phyloP scores from a whole-genome alignment of 37 sponge, comb jelly and placozoan genomes.

The Geodia barretti region DNA sequence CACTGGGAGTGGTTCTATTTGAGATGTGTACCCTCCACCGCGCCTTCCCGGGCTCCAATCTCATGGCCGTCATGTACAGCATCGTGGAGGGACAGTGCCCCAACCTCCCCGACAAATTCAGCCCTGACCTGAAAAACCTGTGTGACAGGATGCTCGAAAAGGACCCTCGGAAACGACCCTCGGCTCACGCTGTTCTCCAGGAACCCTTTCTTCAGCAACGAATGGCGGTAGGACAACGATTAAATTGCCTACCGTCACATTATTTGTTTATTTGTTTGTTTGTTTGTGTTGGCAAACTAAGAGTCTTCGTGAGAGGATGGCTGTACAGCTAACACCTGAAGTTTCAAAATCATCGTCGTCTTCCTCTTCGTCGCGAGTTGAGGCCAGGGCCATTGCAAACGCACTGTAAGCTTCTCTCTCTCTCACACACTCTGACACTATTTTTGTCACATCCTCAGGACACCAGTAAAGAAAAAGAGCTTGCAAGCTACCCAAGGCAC shows the following conservation, averaged over 20 bases:
- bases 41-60: conserved; percentile 82
- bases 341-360: no score
- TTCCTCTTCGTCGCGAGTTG: conserved; percentile 15
- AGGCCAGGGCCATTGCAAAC: conserved; percentile 73
- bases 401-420: conserved; percentile 62
- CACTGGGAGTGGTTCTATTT: conserved; percentile 91
- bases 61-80: conserved; percentile 88
- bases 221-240: conserved; percentile 61
- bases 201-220: conserved; percentile 76
- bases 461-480: conserved; percentile 55
- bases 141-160: conserved; percentile 86
- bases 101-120: conserved; percentile 68
- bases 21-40: conserved; percentile 89
- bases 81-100: conserved; percentile 87
- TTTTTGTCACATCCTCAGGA: conserved; percentile 14
- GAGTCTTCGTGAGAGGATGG: conserved; percentile 63
- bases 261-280: no score
- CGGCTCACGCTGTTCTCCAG: conserved; percentile 83
- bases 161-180: conserved; percentile 79
- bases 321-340: conserved; percentile 11
- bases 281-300: conserved; percentile 9
- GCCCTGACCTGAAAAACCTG: conserved; percentile 56
- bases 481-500: conserved; percentile 49
- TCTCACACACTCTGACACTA: background rate
- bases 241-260: no score